phyloP scores from a whole-genome alignment of 2,113 vertebrate species.

The Colinus virginianus region DNA sequence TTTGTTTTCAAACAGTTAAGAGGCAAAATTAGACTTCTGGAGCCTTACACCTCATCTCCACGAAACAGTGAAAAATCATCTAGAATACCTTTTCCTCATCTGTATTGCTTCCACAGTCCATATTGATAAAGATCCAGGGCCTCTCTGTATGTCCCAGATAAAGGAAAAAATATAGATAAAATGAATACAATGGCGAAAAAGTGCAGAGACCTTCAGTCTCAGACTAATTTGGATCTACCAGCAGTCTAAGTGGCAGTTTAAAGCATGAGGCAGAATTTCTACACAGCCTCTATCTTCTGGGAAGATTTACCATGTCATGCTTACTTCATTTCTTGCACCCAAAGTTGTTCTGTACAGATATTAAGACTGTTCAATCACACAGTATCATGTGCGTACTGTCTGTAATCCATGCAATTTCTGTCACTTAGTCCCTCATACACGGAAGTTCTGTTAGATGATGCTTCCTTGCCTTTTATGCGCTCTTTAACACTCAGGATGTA shows the following conservation, averaged over 20 bases:
- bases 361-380: not conserved
- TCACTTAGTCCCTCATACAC: fast-evolving
- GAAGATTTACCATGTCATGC: not conserved
- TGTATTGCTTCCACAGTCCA: not conserved
- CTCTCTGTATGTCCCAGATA: not conserved
- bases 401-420: not conserved
- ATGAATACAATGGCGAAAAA: not conserved
- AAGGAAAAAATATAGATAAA: not conserved
- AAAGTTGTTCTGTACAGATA: not conserved
- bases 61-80: not conserved
- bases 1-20: not conserved
- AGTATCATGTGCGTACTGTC: not conserved
- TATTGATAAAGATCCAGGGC: not conserved
- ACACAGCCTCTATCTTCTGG: not conserved
- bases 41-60: not conserved
- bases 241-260: not conserved
- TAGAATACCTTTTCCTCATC: not conserved
- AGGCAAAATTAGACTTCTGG: not conserved
- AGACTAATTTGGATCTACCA: not conserved
- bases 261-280: not conserved
- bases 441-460: not conserved
- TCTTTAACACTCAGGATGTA: not conserved
- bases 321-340: not conserved
- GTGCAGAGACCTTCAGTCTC: not conserved
- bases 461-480: not conserved